A percentile compares a stretch with the other conserved stretches of the same genome.
phyloP scores from a whole-genome alignment of 2,113 vertebrate genomes.

The Phalacrocorax pelagicus region DNA sequence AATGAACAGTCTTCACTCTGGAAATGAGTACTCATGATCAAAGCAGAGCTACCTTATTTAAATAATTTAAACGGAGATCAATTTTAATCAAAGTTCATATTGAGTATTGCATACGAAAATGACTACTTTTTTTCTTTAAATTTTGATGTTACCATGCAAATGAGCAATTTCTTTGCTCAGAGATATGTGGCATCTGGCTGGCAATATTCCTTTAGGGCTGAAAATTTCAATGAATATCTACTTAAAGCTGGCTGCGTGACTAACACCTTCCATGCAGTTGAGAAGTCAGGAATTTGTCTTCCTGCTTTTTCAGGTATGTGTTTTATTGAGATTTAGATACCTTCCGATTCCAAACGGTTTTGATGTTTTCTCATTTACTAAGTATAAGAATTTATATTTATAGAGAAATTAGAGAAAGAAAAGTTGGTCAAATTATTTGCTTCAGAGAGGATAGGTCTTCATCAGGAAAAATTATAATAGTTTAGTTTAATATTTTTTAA shows the following conservation, averaged over 20 bases:
- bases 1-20: slow-evolving; percentile 11
- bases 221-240: background rate
- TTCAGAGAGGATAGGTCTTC: background rate
- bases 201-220: background rate
- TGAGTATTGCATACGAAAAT: slow-evolving; percentile 50
- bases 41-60: slow-evolving; percentile 48
- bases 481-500: background rate
- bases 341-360: background rate
- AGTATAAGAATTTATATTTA: background rate
- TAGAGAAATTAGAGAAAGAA: background rate
- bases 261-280: background rate
- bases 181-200: slow-evolving; percentile 8
- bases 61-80: slow-evolving; percentile 56
- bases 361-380: background rate
- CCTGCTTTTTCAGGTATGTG: background rate
- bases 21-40: slow-evolving; percentile 51
- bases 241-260: background rate
- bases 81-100: slow-evolving; percentile 65
- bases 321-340: background rate
- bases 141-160: slow-evolving; percentile 27
- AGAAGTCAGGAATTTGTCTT: background rate
- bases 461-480: background rate
- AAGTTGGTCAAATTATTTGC: background rate
- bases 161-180: background rate
- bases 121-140: background rate